Evolutionary conservation across 2,888 invertebrate genomes (phyloP).

Genomic region (Drosophila bunnanda): DNA sequence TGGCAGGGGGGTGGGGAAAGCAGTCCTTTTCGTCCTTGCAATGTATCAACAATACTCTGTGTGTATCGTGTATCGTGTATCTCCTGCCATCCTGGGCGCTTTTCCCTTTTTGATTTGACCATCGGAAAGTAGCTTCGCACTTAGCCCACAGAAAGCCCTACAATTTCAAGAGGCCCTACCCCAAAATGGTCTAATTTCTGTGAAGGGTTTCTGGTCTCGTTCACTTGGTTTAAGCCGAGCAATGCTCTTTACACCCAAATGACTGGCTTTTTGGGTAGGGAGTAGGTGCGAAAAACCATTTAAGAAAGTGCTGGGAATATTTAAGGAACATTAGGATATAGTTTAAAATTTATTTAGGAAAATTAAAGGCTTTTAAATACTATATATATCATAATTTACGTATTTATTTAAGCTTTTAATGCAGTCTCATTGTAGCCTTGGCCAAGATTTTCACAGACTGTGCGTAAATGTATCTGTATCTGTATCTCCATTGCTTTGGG

Average conservation of each 20-base stretch:
- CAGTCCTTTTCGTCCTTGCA: not conserved
- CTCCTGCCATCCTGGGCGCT: not conserved
- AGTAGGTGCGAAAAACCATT: not conserved
- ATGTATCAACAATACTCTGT: constrained; percentile 37
- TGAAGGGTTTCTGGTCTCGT: constrained; percentile 49
- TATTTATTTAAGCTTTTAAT: not conserved
- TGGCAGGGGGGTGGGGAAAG: not conserved
- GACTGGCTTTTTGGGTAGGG: constrained; percentile 13
- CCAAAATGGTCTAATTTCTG: constrained; percentile 60
- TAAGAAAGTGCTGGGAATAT: not conserved
- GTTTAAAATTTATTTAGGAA: not conserved
- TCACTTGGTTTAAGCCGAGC: constrained; percentile 3
- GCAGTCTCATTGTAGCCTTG: constrained; percentile 21
- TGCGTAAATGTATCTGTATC: not conserved
- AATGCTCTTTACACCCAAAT: constrained; percentile 41
- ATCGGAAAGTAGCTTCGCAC: constrained; percentile 10
- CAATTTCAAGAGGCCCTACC: constrained; percentile 4
- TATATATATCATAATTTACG: no score
- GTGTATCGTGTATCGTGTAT: constrained; percentile 12
- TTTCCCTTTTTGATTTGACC: not conserved
- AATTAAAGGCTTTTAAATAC: not conserved
- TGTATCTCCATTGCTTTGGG: not conserved
- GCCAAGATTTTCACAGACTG: constrained; percentile 32
- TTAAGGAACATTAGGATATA: no score
- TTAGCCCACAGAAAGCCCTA: constrained; percentile 44